Evolutionary conservation across 2,113 vertebrate species (phyloP), one percentile per base, ranked within the genome.

Genomic region (Illadopsis cleaveri): DNA sequence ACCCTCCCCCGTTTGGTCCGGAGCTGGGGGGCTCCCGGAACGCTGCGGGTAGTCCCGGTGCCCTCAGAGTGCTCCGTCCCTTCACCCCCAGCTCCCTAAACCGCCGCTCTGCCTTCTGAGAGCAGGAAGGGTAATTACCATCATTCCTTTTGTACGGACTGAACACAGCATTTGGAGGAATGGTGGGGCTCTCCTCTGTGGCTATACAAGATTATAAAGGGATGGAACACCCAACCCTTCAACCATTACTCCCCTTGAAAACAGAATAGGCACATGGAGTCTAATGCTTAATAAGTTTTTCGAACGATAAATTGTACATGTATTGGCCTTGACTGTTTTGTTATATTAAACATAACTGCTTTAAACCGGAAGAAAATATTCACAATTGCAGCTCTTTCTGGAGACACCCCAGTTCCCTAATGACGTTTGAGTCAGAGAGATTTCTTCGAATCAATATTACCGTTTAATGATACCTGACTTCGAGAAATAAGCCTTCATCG

Each of bases 81-180:
- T 24, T 10, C 21, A 27, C 1, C 2, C 13, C n/a, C 53, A 5
- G 37, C 7, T 30, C 21, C 25, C 28, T 1, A 0, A 2, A 22
- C 12, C 2, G 2, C 27, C 6, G 11, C 21, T 50, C 33, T 17
- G 35, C 2, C 48, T 30, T 37, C n/a, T 12, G 17, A 27, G 23
- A 38, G 53, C 57, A 30, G 4, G 10, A 57, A 37, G 15, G 4
- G 20, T 23, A 65, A 2, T 45, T 14, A 5, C 8, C 11, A 22
- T 48, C 11, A 1, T 18, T 50, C 18, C 33, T 35, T 57, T 58
- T 11, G 11, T 11, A 35, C 0, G 1, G 25, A 7, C 17, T 17
- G 35, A 70, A 38, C 44, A 50, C 40, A 65, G 18, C 14, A 6
- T 30, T 23, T 47, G 37, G 42, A 64, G 50, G 7, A 62, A 25